phyloP scores from a whole-genome alignment of 2,113 vertebrate genomes.

The Brachypodius melanocephalos region DNA sequence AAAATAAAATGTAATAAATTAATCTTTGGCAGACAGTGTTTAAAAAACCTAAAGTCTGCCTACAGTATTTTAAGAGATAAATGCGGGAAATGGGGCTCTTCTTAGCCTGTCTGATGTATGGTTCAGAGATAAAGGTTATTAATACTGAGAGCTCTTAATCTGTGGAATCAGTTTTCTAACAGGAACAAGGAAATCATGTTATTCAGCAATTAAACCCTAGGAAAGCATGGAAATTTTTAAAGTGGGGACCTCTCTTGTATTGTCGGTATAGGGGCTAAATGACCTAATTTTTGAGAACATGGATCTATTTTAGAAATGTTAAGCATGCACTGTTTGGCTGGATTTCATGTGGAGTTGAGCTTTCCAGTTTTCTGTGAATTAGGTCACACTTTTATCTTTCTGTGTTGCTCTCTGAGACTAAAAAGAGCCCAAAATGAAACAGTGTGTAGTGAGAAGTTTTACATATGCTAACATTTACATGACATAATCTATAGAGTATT shows the following conservation, averaged over 20 bases:
- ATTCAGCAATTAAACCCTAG: neutral
- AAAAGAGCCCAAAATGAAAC: neutral
- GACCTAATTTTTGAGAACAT: slow-evolving; percentile 18
- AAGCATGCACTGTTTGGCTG: neutral
- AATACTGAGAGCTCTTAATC: neutral
- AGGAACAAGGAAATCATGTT: neutral
- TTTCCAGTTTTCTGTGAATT: neutral
- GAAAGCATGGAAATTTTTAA: neutral
- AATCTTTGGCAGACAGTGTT: neutral
- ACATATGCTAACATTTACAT: neutral
- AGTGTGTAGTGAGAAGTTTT: neutral
- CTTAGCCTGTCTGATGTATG: neutral
- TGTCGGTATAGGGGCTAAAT: neutral
- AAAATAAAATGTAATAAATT: neutral
- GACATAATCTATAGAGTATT: neutral
- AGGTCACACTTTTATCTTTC: slow-evolving; percentile 8
- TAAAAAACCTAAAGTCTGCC: neutral
- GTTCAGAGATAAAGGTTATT: neutral
- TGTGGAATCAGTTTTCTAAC: neutral
- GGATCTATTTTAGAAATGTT: slow-evolving; percentile 7
- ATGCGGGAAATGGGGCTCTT: neutral
- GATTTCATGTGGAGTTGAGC: neutral
- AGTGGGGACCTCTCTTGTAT: neutral
- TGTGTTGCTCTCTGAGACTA: neutral
- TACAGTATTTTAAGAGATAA: neutral